phyloP scores from a whole-genome alignment of 2,888 invertebrate genomes.

The Plebejus argus region DNA sequence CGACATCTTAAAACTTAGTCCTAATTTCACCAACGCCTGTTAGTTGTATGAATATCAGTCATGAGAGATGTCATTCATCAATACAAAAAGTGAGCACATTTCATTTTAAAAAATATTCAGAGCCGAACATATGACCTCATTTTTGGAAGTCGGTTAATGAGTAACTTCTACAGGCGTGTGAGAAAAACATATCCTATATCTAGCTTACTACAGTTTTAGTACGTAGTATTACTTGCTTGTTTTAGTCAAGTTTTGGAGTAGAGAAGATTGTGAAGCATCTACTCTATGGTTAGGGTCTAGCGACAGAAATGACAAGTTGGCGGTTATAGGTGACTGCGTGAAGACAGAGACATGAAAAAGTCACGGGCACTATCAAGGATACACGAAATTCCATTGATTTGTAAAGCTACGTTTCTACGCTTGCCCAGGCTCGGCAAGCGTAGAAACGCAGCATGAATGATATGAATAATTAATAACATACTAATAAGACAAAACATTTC shows the following conservation, averaged over 20 bases:
- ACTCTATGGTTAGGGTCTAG: slow-evolving; percentile 7
- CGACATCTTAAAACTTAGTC: too few species aligned
- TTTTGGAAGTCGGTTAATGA: too few species aligned
- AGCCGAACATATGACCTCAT: too few species aligned
- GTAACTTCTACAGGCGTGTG: background rate
- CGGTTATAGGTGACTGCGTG: slow-evolving; percentile 13
- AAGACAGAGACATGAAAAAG: background rate
- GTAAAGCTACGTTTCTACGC: too few species aligned
- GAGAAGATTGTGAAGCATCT: background rate
- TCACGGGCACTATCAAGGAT: background rate
- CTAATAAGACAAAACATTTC: too few species aligned
- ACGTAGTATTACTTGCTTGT: background rate
- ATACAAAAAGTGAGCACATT: too few species aligned
- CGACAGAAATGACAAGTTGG: background rate
- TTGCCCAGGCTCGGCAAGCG: too few species aligned
- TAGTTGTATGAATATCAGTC: background rate
- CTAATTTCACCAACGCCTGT: background rate
- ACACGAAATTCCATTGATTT: background rate
- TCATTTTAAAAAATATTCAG: too few species aligned
- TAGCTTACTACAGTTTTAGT: background rate
- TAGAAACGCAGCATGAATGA: too few species aligned
- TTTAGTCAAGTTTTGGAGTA: slow-evolving; percentile 9
- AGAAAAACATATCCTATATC: background rate
- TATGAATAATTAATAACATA: too few species aligned
- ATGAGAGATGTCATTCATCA: too few species aligned